Evolutionary conservation across 2,797 vertebrate genomes (phyloP).

Genomic region (Microhierax caerulescens): DNA sequence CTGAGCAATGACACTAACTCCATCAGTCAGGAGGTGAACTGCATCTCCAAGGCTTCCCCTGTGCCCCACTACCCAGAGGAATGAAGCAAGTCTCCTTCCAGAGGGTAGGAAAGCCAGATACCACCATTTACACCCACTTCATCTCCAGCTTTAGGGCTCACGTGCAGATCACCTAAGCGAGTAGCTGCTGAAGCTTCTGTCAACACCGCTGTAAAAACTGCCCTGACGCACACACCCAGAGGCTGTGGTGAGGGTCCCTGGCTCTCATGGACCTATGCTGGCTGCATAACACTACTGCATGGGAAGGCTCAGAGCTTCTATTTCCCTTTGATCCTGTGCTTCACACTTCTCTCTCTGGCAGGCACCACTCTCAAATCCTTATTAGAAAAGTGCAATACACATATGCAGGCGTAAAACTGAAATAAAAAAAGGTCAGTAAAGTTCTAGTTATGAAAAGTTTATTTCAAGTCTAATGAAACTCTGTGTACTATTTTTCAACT

Average conservation of each 20-base stretch:
- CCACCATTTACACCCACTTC: not conserved
- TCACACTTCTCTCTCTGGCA: not conserved
- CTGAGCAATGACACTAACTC: not conserved
- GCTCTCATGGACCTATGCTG: not conserved
- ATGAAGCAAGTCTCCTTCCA: not conserved
- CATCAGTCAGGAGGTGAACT: not conserved
- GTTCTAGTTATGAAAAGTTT: not conserved
- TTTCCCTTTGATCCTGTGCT: not conserved
- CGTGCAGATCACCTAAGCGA: not conserved
- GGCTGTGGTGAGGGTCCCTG: not conserved
- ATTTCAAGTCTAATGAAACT: not conserved
- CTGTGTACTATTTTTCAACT: not conserved
- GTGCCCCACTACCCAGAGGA: accelerated
- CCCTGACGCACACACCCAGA: not conserved
- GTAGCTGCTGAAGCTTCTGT: not conserved
- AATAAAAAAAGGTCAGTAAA: not conserved
- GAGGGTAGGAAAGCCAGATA: not conserved
- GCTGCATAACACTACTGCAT: not conserved
- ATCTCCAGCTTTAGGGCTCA: not conserved
- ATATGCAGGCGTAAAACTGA: not conserved
- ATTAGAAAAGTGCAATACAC: not conserved
- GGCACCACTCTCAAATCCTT: not conserved
- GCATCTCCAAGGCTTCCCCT: not conserved
- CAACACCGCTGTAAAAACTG: not conserved
- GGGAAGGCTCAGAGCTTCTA: not conserved